These are phyloP conservation scores for Lasioglossum oenotherae DNA, from an alignment of 2,888 invertebrate species.

Conservation along the genomic window DNA sequence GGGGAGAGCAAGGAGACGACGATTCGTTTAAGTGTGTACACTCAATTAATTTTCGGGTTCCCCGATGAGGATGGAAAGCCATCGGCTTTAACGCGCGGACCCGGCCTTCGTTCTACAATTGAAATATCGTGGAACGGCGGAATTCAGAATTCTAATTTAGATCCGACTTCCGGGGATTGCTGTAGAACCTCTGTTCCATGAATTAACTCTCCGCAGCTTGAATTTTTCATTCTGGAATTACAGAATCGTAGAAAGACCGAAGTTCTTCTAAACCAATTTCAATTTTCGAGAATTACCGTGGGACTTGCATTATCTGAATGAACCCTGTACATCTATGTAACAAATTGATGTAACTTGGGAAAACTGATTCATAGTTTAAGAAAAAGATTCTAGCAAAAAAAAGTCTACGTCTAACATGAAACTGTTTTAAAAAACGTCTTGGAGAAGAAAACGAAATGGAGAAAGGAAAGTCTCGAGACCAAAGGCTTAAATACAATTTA, in stretches of 20 bases:
- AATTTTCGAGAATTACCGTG: too few species aligned
- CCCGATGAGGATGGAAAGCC: slow-evolving; percentile 3
- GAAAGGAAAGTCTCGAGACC: neutral
- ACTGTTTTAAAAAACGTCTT: too few species aligned
- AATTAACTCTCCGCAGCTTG: neutral
- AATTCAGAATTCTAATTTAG: neutral
- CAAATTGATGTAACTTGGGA: too few species aligned
- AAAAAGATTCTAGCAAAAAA: neutral
- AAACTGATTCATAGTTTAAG: too few species aligned
- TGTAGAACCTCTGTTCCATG: neutral
- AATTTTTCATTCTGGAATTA: neutral
- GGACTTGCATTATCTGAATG: too few species aligned
- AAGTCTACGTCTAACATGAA: too few species aligned
- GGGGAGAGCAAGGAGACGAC: neutral
- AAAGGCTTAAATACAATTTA: neutral
- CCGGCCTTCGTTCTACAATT: neutral
- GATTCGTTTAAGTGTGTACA: slow-evolving; percentile 21
- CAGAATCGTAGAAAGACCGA: too few species aligned
- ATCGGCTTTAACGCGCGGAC: neutral
- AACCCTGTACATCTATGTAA: too few species aligned
- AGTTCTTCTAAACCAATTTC: too few species aligned
- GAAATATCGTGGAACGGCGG: neutral
- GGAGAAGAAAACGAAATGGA: too few species aligned
- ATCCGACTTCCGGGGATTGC: neutral
- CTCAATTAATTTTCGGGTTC: slow-evolving; percentile 25